Evolutionary conservation across 1,140 invertebrate species (phyloP).

Genomic region (Drosophila prosaltans): DNA sequence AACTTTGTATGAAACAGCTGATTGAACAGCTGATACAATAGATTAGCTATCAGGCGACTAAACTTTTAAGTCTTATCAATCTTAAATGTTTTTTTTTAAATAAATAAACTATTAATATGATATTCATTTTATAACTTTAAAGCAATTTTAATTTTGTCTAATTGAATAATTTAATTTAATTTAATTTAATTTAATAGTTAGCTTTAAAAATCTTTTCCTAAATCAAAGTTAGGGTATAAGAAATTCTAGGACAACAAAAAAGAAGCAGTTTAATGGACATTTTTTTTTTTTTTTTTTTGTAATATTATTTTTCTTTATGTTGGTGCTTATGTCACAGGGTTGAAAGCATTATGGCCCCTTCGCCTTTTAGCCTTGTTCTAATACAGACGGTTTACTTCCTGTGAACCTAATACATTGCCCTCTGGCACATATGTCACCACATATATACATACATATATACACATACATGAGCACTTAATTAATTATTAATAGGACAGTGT

Average conservation of each 20-base stretch:
- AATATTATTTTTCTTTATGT: not conserved
- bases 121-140: too few relatives aligned
- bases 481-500: not conserved
- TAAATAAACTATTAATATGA: too few relatives aligned
- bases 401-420: not conserved
- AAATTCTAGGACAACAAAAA: not conserved
- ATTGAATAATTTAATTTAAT: too few relatives aligned
- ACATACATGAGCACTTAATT: conserved; percentile 4
- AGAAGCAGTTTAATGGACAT: not conserved
- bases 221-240: not conserved
- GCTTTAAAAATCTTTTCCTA: too few relatives aligned
- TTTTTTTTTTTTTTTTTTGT: not conserved
- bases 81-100: too few relatives aligned
- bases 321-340: conserved; percentile 3
- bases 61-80: too few relatives aligned
- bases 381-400: not conserved
- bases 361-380: not conserved
- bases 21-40: too few relatives aligned
- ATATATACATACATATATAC: not conserved
- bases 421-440: not conserved
- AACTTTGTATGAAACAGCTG: too few relatives aligned
- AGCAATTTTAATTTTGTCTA: too few relatives aligned
- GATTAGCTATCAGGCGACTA: too few relatives aligned
- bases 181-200: too few relatives aligned
- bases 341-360: not conserved